Percentiles rank a stretch among this genome's conserved stretches.
phyloP scores from a whole-genome alignment of 2,888 invertebrate genomes.

The Chloroclystis v-ata region DNA sequence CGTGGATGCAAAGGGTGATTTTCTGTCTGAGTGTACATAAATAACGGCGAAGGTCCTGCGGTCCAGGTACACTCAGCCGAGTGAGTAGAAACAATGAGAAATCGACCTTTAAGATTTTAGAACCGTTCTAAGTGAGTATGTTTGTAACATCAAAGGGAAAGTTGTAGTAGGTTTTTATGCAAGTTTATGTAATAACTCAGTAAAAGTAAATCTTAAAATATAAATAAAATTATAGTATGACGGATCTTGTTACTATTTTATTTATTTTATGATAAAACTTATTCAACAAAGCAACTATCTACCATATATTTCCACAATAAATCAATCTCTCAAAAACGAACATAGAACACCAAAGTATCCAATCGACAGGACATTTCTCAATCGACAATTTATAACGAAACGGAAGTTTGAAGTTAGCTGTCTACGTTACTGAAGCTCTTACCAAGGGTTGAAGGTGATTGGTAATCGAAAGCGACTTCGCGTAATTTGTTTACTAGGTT shows the following conservation, averaged over 20 bases:
- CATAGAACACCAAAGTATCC: constrained; percentile 46
- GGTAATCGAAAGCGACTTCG: constrained; percentile 20
- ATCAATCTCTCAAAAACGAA: constrained; percentile 43
- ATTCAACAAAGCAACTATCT: no score
- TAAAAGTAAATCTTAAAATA: no score
- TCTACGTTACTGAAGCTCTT: constrained; percentile 30
- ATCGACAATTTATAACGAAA: constrained; percentile 58
- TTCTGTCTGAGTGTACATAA: constrained; percentile 73
- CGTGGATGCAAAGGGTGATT: constrained; percentile 77
- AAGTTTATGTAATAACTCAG: no score
- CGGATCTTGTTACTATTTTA: no score
- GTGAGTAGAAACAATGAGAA: constrained; percentile 27
- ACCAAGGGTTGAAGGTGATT: constrained; percentile 31
- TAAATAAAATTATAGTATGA: no score
- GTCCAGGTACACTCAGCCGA: constrained; percentile 66
- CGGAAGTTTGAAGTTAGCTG: constrained; percentile 48
- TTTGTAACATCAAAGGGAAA: no score
- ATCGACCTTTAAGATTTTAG: constrained; percentile 31
- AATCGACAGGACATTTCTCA: constrained; percentile 54
- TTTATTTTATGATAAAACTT: no score
- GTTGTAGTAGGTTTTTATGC: no score
- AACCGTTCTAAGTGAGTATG: background rate
- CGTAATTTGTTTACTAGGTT: no score
- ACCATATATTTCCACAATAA: constrained; percentile 20
- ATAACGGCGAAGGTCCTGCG: constrained; percentile 73